Base-by-base conservation (phyloP, 2,113 vertebrate species). In the Ancistrus triradiatus region DNA sequence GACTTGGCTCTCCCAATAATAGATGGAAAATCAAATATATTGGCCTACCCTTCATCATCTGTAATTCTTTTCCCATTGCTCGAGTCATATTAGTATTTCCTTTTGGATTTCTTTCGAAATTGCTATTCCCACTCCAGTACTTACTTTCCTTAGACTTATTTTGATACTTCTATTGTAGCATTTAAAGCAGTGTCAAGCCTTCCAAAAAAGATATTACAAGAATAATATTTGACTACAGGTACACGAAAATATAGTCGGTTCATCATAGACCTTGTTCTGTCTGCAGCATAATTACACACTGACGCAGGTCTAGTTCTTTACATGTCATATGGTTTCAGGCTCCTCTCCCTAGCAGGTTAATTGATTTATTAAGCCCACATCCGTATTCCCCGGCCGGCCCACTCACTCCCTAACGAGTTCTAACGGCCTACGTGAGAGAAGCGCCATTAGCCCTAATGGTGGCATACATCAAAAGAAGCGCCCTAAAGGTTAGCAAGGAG, bases 361-460 rank as follows among this genome's bases (percentile, higher is more conserved):
- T 88, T 89, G 86, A 91, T 90, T 91, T 85, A 85, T 84, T 85
- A 83, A 82, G 77, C 77, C 80, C 85, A 80, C 80, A 83, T 85
- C 78, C 87, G 84, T 86, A 90, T 89, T 88, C 80, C 89, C 86
- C 73, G 76, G 87, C 85, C 40, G 21, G 42, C 62, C 80, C 80
- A 86, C 86, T 90, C 83, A 82, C 83, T 80, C 76, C 86, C 84
- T 91, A 91, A 91, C 86, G 84, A 92, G 82, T 78, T 72, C 81
- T 80, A 90, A 89, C 90, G 88, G 90, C 87, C 89, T 86, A 86
- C 83, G 88, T 88, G 89, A 91, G 85, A 87, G 83, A 82, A 84
- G 76, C 72, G 66, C 90, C 84, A 88, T 93, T 92, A 92, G 81
- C 78, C 74, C 80, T 91, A 90, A 91, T 91, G 86, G 87, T 31